Percentiles rank a stretch among this genome's conserved stretches.
phyloP scores from a whole-genome alignment of 1,140 invertebrate genomes.

The Papilio polytes region DNA sequence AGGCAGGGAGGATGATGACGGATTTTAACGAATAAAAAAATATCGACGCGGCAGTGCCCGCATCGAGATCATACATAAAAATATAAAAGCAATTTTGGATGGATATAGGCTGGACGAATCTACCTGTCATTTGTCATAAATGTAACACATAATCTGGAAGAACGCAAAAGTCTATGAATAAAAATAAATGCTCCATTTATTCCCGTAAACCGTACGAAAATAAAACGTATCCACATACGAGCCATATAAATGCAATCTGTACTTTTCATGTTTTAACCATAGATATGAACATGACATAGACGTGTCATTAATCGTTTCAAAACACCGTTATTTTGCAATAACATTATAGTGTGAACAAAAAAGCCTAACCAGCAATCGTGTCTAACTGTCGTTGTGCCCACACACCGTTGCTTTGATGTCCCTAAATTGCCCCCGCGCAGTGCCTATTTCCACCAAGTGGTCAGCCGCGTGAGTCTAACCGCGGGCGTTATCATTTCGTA shows the following conservation, averaged over 20 bases:
- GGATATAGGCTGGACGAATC: too few relatives aligned
- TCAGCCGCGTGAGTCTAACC: neutral
- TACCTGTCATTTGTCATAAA: too few relatives aligned
- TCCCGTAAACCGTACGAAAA: neutral
- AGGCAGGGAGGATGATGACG: too few relatives aligned
- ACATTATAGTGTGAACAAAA: constrained; percentile 10
- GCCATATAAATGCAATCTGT: neutral
- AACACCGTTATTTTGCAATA: constrained; percentile 1
- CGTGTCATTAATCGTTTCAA: neutral
- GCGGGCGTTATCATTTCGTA: too few relatives aligned
- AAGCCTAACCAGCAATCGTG: neutral
- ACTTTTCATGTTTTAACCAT: neutral
- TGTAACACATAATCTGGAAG: too few relatives aligned
- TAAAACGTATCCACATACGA: neutral
- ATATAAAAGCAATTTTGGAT: too few relatives aligned
- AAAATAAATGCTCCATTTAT: too few relatives aligned
- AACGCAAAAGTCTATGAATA: too few relatives aligned
- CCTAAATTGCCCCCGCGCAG: neutral
- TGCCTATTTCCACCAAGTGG: neutral
- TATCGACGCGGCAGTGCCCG: too few relatives aligned
- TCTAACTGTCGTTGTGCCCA: constrained; percentile 4
- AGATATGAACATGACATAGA: neutral
- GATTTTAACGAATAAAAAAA: too few relatives aligned
- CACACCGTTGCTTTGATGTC: constrained; percentile 9
- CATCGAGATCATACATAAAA: too few relatives aligned